Evolutionary conservation across 2,797 vertebrate species (phyloP).

Genomic region (Morus bassanus): DNA sequence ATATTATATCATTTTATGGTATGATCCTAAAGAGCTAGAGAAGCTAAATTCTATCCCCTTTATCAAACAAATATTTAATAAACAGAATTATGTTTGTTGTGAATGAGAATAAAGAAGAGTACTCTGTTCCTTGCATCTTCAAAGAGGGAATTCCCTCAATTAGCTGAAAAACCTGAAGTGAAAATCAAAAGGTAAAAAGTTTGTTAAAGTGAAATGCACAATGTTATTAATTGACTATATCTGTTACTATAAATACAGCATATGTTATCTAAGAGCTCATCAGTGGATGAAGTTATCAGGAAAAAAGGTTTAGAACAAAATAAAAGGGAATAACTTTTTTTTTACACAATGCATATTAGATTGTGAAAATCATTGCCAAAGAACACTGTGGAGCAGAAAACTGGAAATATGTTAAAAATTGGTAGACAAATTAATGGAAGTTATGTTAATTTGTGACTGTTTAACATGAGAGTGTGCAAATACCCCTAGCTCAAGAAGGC

Average conservation of each 20-base stretch:
- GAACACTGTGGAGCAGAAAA: not conserved
- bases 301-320: not conserved
- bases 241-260: not conserved
- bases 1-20: not conserved
- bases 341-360: not conserved
- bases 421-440: not conserved
- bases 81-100: not conserved
- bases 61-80: not conserved
- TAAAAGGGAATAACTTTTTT: not conserved
- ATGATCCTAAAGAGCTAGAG: not conserved
- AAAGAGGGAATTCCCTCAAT: not conserved
- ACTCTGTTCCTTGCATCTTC: not conserved
- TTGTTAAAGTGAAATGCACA: not conserved
- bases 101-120: not conserved
- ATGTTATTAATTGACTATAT: not conserved
- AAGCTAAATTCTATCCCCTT: not conserved
- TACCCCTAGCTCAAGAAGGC: not conserved
- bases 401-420: not conserved
- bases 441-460: not conserved
- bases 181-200: not conserved
- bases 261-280: not conserved
- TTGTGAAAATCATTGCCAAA: not conserved
- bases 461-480: not conserved
- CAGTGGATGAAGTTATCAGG: not conserved
- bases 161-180: not conserved